phyloP scores from a whole-genome alignment of 2,113 vertebrate genomes.

The Aythya baeri region DNA sequence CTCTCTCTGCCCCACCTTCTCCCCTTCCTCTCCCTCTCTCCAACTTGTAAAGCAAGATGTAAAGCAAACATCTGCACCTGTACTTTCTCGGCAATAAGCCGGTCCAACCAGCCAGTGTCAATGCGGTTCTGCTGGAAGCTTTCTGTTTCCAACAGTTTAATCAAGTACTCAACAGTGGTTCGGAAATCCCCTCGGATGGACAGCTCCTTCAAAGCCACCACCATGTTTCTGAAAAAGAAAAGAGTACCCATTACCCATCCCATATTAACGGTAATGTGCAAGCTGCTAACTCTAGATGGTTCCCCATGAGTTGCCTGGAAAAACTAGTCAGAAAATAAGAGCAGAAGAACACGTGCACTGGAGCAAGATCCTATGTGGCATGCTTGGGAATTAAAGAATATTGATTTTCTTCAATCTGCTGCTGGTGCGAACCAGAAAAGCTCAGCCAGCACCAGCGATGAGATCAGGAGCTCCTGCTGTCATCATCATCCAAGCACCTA shows the following conservation, averaged over 20 bases:
- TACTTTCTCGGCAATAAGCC: constrained; percentile 97
- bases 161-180: constrained; percentile 97
- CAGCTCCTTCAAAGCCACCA: constrained; percentile 96
- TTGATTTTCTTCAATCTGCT: not conserved
- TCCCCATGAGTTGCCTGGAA: not conserved
- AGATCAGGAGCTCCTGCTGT: not conserved
- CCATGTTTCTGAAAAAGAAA: constrained; percentile 89
- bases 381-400: not conserved
- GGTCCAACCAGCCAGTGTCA: constrained; percentile 96
- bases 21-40: not conserved
- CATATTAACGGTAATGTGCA: rapidly evolving
- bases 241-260: not conserved
- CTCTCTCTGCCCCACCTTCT: not conserved
- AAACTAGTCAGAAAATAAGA: not conserved
- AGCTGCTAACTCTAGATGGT: not conserved
- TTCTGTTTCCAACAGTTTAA: constrained; percentile 95
- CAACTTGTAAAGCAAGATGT: rapidly evolving
- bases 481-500: not conserved
- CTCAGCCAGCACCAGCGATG: not conserved
- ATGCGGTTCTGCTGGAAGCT: constrained; percentile 97
- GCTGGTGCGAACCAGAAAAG: not conserved
- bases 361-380: not conserved
- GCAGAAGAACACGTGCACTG: not conserved
- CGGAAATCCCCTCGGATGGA: constrained; percentile 98
- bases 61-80: constrained; percentile 80